Conservation (phyloP, 2,797 vertebrate species). For the Cebuella pygmaea region DNA sequence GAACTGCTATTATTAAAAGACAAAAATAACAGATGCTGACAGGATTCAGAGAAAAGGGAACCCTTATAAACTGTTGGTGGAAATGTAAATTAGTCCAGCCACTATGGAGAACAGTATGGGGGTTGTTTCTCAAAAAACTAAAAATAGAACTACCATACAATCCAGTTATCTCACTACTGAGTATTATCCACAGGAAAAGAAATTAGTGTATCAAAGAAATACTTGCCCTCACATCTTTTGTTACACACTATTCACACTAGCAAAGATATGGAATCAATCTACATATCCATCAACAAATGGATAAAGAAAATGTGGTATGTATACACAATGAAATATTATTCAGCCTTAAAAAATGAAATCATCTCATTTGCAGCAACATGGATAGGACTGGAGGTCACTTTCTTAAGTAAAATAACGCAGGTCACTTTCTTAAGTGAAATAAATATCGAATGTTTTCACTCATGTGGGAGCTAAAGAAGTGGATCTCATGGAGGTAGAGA, state of each 20-base stretch:
- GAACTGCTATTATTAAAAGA: not conserved
- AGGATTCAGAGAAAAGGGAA: not conserved
- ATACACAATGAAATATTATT: not conserved
- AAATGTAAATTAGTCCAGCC: not conserved
- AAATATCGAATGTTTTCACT: not conserved
- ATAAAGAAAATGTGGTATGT: not conserved
- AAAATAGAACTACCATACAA: not conserved
- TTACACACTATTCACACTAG: not conserved
- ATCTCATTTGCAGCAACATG: not conserved
- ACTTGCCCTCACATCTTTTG: not conserved
- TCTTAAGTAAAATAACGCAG: not conserved
- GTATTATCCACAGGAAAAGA: not conserved
- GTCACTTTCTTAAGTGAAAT: no score
- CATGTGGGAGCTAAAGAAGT: not conserved
- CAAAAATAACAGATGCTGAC: not conserved
- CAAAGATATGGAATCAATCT: not conserved
- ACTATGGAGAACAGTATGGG: not conserved
- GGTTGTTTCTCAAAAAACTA: not conserved
- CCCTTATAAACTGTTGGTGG: not conserved
- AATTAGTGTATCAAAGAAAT: not conserved
- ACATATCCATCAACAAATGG: not conserved
- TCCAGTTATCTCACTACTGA: not conserved
- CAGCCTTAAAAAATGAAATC: not conserved
- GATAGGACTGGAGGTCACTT: not conserved
- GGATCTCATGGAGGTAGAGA: not conserved